Evolutionary conservation across 2,888 invertebrate species (phyloP).

Genomic region (Frankliniella fusca): DNA sequence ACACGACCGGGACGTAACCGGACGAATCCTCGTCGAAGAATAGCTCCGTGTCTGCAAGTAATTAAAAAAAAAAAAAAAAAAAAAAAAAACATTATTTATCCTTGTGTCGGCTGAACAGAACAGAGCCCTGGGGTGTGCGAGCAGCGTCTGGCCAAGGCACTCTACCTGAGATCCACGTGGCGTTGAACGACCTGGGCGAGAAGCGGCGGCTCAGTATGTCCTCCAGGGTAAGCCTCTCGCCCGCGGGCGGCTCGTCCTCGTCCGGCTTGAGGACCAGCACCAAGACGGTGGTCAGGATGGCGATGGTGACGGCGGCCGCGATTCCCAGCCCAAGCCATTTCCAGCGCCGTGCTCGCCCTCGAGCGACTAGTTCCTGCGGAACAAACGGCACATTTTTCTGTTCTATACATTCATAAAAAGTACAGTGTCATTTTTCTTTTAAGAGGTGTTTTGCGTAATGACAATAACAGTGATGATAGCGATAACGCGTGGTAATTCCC

Average conservation of each 20-base stretch:
- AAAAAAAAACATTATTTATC: no score
- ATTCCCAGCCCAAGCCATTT: not conserved
- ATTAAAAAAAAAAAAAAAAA: constrained; percentile 34
- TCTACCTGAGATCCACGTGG: constrained; percentile 74
- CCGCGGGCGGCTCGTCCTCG: constrained; percentile 40
- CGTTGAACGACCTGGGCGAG: constrained; percentile 66
- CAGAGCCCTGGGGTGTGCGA: no score
- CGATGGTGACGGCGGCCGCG: not conserved
- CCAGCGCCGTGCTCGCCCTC: not conserved
- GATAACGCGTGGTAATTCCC: no score
- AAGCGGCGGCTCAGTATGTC: constrained; percentile 68
- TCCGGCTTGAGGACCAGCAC: not conserved
- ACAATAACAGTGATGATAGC: no score
- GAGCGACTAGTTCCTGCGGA: not conserved
- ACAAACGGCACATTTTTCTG: not conserved
- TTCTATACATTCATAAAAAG: not conserved
- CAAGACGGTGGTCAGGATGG: not conserved
- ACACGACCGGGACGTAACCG: constrained; percentile 55
- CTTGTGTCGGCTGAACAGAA: no score
- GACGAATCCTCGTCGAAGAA: constrained; percentile 55
- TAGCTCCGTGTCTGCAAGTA: constrained; percentile 57
- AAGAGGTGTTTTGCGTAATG: no score
- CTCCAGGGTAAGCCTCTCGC: constrained; percentile 57
- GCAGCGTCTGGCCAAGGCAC: constrained; percentile 36
- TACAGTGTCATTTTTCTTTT: no score